phyloP scores from a whole-genome alignment of 2,888 invertebrate genomes.

The Prostheceraeus crozeri region DNA sequence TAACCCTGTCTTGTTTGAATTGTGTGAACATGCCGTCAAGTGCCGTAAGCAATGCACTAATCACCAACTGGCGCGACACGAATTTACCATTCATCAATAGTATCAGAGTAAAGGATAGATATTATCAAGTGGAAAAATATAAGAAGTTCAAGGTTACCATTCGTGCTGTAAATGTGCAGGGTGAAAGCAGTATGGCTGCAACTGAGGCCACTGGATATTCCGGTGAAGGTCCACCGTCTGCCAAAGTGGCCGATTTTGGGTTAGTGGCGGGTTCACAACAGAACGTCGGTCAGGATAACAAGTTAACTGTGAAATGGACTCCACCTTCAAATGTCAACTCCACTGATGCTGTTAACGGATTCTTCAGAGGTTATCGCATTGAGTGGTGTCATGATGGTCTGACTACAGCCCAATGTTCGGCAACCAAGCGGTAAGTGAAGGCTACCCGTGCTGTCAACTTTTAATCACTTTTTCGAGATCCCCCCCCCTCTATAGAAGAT shows the following conservation, averaged over 20 bases:
- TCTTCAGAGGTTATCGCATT: constrained; percentile 33
- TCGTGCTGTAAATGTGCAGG: constrained; percentile 77
- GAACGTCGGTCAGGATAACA: neutral
- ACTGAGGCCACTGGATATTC: constrained; percentile 77
- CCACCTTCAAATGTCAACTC: too few relatives aligned
- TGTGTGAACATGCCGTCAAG: too few relatives aligned
- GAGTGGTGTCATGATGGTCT: constrained; percentile 42
- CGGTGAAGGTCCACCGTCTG: constrained; percentile 63
- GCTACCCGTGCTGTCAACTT: too few relatives aligned
- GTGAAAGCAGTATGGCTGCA: constrained; percentile 73
- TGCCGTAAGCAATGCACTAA: too few relatives aligned
- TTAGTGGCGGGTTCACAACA: neutral
- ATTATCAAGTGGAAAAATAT: too few relatives aligned
- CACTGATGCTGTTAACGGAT: too few relatives aligned
- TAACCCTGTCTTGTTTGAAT: too few relatives aligned
- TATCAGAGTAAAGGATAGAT: too few relatives aligned
- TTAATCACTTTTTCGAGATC: too few relatives aligned
- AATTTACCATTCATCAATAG: too few relatives aligned
- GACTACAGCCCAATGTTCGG: constrained; percentile 27
- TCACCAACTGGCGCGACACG: too few relatives aligned
- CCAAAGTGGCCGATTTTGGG: neutral
- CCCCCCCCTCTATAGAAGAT: too few relatives aligned
- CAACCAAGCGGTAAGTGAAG: constrained; percentile 36
- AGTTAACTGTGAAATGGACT: neutral
- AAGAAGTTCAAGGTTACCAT: constrained; percentile 83